Conservation (phyloP, 2,113 vertebrate genomes). For the Microcebus jonahi region DNA sequence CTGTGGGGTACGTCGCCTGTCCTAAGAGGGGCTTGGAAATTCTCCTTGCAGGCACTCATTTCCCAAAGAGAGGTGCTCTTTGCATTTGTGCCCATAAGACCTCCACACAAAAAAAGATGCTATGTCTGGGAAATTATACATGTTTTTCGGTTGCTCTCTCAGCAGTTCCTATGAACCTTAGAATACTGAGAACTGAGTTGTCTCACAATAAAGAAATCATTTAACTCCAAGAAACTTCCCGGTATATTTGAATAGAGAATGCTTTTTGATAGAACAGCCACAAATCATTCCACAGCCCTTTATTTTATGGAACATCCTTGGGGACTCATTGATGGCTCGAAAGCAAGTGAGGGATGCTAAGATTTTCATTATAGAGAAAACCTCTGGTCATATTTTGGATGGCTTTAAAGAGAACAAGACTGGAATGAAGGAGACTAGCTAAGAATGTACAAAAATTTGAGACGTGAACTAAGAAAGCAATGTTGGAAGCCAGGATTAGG, state of each 20-base stretch:
- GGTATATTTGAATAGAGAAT: conserved; percentile 22
- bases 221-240: conserved; percentile 17
- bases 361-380: conserved; percentile 25
- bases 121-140: background rate
- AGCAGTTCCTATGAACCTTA: background rate
- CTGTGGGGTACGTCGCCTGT: background rate
- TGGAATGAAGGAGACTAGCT: background rate
- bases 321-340: background rate
- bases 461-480: background rate
- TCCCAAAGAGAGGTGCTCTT: background rate
- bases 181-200: background rate
- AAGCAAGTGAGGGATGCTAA: background rate
- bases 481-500: background rate
- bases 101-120: background rate
- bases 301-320: background rate
- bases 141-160: background rate
- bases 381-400: background rate
- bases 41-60: background rate
- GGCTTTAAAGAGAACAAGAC: background rate
- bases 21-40: background rate
- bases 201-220: conserved; percentile 18
- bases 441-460: background rate
- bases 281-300: background rate
- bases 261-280: background rate
- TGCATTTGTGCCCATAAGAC: background rate